phyloP scores from a whole-genome alignment of 1,140 invertebrate genomes.

The Portunus trituberculatus region DNA sequence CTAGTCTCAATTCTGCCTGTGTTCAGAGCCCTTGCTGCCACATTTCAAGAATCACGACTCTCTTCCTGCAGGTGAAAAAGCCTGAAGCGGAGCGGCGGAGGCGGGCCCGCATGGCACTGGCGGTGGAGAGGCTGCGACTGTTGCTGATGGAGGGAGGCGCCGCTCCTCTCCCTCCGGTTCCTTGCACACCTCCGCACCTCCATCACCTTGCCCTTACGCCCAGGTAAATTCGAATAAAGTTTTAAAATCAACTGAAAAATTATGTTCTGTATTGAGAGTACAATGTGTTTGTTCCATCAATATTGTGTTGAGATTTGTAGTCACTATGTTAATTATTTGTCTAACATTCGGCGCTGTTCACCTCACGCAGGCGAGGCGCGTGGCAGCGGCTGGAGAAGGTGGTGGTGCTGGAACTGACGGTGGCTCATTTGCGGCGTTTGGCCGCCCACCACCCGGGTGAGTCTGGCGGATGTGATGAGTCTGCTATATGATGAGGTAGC shows the following conservation, averaged over 20 bases:
- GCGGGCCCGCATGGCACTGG: background rate
- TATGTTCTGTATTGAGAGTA: too few relatives aligned
- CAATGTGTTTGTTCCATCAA: background rate
- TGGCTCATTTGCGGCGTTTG: constrained; percentile 31
- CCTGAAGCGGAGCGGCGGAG: constrained; percentile 17
- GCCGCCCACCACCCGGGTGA: constrained; percentile 36
- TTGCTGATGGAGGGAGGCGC: constrained; percentile 28
- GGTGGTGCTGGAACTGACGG: constrained; percentile 47
- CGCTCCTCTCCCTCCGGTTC: background rate
- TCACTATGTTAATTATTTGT: background rate
- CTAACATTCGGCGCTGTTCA: background rate
- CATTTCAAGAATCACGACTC: background rate
- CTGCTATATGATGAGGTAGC: too few relatives aligned
- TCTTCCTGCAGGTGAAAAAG: background rate
- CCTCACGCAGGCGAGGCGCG: background rate
- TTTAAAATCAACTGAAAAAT: background rate
- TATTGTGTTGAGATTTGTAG: background rate
- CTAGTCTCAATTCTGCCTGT: background rate
- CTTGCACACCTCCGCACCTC: constrained; percentile 45
- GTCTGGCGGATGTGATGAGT: background rate
- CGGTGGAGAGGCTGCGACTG: constrained; percentile 12
- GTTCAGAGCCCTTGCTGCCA: background rate
- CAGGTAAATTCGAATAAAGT: background rate
- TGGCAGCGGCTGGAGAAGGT: constrained; percentile 45
- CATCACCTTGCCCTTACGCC: constrained; percentile 9